Evolutionary conservation across 2,113 vertebrate species (phyloP).

Genomic region (Cyphomyrus plagiostoma): DNA sequence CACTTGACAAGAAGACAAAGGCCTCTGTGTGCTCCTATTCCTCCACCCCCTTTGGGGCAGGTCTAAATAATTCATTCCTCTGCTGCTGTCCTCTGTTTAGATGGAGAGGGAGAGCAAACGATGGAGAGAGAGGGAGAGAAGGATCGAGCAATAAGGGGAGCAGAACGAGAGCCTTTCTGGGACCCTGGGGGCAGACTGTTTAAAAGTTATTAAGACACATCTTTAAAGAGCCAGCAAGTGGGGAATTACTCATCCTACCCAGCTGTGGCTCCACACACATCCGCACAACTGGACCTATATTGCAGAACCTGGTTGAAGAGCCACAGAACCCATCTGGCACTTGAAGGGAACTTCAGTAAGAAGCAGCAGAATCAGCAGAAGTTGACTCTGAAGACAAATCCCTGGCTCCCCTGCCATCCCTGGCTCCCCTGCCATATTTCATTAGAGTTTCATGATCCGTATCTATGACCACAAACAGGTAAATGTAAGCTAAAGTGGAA

Average conservation of each 20-base stretch:
- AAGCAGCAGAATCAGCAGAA: background rate
- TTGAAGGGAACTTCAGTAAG: background rate
- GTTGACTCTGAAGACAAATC: background rate
- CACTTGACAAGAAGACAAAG: background rate
- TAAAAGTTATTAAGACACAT: constrained; percentile 31
- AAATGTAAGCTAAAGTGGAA: background rate
- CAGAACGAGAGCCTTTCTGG: constrained; percentile 11
- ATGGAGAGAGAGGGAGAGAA: background rate
- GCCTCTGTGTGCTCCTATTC: background rate
- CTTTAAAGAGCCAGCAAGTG: constrained; percentile 23
- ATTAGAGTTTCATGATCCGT: background rate
- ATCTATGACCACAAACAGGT: background rate
- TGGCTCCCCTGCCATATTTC: background rate
- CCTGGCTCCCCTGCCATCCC: too few species aligned
- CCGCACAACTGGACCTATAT: background rate
- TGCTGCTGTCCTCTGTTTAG: constrained; percentile 1
- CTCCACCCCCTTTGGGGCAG: background rate
- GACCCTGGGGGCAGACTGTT: constrained; percentile 20
- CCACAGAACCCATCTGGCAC: background rate
- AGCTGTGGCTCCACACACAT: background rate
- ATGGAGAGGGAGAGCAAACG: background rate
- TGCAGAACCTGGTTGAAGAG: background rate
- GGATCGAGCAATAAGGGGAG: constrained; percentile 20
- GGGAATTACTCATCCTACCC: background rate
- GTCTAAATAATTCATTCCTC: constrained; percentile 25